A percentile compares a stretch with the other conserved stretches of the same genome.
These are phyloP conservation scores for Pseudachorutes palmiensis DNA, from an alignment of 1,140 invertebrate genomes.

Conservation along the genomic window DNA sequence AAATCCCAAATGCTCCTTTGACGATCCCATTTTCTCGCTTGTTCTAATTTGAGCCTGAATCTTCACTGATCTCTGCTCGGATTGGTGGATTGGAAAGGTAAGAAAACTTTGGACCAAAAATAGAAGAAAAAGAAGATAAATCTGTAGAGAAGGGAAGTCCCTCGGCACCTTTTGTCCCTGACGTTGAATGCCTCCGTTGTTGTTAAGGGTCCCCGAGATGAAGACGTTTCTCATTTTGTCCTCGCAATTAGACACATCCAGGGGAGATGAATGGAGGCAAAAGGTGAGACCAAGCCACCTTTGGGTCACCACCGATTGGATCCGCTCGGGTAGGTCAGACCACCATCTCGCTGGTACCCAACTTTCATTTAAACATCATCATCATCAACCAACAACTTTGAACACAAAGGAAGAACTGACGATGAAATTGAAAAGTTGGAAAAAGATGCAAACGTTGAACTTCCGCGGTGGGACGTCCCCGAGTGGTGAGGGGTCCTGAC, in stretches of 20 bases:
- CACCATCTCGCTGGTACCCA: conserved; percentile 36
- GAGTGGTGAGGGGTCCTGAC: no score
- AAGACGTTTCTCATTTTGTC: neutral
- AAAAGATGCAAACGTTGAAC: no score
- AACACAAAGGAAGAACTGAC: neutral
- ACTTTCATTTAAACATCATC: conserved; percentile 21
- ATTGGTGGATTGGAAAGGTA: no score
- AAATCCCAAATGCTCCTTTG: neutral
- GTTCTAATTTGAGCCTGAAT: neutral
- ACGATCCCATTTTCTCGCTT: neutral
- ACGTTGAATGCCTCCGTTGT: neutral
- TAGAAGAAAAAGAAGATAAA: neutral
- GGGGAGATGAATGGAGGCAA: neutral
- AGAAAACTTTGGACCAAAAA: no score
- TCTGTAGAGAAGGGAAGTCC: no score
- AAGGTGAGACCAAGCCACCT: neutral
- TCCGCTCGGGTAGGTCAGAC: conserved; percentile 38
- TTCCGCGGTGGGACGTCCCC: no score
- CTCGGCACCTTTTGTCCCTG: neutral
- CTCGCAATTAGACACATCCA: conserved; percentile 3
- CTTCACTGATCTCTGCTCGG: neutral
- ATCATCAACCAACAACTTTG: neutral
- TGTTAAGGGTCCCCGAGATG: neutral
- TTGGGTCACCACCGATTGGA: conserved; percentile 28
- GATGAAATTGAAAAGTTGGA: neutral